Conservation (phyloP, 2,888 invertebrate genomes). For the Molorchus minor region DNA sequence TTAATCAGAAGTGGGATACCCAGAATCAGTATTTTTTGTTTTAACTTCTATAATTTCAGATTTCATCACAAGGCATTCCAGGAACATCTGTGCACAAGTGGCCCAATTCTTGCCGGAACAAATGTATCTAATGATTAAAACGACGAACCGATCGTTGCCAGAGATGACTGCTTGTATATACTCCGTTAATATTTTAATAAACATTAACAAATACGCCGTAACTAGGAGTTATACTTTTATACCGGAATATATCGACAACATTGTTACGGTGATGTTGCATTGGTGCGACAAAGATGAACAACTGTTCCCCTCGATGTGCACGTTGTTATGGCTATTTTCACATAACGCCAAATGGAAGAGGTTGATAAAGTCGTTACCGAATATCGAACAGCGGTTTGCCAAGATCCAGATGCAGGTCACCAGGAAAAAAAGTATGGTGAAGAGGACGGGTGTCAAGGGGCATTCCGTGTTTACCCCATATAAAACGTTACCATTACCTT, state of each 20-base stretch:
- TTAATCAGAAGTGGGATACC: neutral
- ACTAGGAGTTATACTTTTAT: slow-evolving; percentile 71
- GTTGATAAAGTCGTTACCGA: slow-evolving; percentile 55
- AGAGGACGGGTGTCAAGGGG: slow-evolving; percentile 37
- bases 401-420: slow-evolving; percentile 51
- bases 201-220: slow-evolving; percentile 70
- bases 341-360: slow-evolving; percentile 65
- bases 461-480: slow-evolving; percentile 46
- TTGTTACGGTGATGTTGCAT: slow-evolving; percentile 72
- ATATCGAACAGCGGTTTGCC: slow-evolving; percentile 47
- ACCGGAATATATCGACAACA: slow-evolving; percentile 68
- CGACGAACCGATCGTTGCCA: slow-evolving; percentile 69
- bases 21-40: neutral
- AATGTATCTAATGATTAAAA: slow-evolving; percentile 57
- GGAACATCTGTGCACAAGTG: slow-evolving; percentile 53
- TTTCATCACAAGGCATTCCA: slow-evolving; percentile 60
- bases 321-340: slow-evolving; percentile 73
- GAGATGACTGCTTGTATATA: slow-evolving; percentile 68
- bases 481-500: slow-evolving; percentile 48
- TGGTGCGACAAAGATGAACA: slow-evolving; percentile 74
- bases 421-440: slow-evolving; percentile 57
- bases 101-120: slow-evolving; percentile 57
- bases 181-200: slow-evolving; percentile 71
- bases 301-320: slow-evolving; percentile 72
- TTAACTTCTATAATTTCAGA: too few relatives aligned